A percentile compares a stretch with the other conserved stretches of the same genome.
phyloP scores from a whole-genome alignment of 2,888 invertebrate species.

The Actias luna region DNA sequence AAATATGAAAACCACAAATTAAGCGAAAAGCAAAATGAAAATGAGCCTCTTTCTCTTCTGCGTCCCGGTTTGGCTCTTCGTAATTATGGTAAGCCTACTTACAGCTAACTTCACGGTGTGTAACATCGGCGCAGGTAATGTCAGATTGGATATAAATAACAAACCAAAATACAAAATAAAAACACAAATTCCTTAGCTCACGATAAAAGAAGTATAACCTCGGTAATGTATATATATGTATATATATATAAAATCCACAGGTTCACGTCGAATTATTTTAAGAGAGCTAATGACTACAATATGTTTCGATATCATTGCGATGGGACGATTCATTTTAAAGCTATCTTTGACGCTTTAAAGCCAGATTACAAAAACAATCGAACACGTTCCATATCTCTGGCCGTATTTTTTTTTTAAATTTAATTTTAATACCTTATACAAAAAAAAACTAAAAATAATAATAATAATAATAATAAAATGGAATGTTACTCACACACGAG shows the following conservation, averaged over 20 bases:
- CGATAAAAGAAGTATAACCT: no score
- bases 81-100: no score
- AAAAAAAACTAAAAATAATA: background rate
- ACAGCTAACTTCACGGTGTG: no score
- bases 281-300: conserved; percentile 70
- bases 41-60: no score
- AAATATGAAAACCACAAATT: no score
- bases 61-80: no score
- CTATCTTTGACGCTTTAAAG: conserved; percentile 41
- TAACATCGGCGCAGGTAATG: no score
- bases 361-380: conserved; percentile 30
- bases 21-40: no score
- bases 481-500: conserved; percentile 28
- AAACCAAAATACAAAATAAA: no score
- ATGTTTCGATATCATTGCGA: conserved; percentile 63
- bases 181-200: no score
- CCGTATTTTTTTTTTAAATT: conserved; percentile 24
- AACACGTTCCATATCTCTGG: conserved; percentile 32
- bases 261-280: conserved; percentile 26
- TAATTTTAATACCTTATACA: conserved; percentile 36
- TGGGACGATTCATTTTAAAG: conserved; percentile 74
- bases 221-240: no score
- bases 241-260: conserved; percentile 10
- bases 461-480: conserved; percentile 21
- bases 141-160: no score